Evolutionary conservation across 2,113 vertebrate species (phyloP).

Genomic region (Verasper variegatus): DNA sequence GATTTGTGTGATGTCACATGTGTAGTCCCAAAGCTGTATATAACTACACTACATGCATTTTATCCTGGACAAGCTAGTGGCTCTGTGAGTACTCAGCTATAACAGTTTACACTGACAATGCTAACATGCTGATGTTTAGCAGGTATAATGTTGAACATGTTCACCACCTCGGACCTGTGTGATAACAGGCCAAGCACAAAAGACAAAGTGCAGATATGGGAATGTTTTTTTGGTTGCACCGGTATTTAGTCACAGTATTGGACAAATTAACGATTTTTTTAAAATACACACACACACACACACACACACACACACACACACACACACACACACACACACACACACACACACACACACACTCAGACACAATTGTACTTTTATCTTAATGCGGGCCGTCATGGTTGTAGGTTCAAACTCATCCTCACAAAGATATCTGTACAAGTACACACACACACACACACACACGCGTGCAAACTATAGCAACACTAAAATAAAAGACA

Average conservation of each 20-base stretch:
- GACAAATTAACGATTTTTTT: no score
- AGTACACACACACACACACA: neutral
- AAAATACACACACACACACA: neutral
- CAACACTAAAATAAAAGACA: constrained; percentile 15
- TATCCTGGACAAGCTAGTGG: neutral
- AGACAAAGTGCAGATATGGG: neutral
- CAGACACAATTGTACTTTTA: no score
- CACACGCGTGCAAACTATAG: no score
- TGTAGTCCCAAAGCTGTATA: neutral
- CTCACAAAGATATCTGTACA: no score
- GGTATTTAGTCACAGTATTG: neutral
- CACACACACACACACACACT: no score
- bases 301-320: no score
- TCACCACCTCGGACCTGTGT: no score
- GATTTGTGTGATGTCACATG: neutral
- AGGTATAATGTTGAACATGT: no score
- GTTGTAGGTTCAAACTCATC: no score
- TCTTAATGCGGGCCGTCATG: no score
- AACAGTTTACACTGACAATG: neutral
- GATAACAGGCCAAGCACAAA: neutral
- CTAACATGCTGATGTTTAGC: constrained; percentile 1
- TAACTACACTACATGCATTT: neutral
- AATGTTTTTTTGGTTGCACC: neutral
- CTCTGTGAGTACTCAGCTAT: neutral
- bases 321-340: no score